phyloP scores from a whole-genome alignment of 2,797 vertebrate genomes.

The Anisognathus igniventris region DNA sequence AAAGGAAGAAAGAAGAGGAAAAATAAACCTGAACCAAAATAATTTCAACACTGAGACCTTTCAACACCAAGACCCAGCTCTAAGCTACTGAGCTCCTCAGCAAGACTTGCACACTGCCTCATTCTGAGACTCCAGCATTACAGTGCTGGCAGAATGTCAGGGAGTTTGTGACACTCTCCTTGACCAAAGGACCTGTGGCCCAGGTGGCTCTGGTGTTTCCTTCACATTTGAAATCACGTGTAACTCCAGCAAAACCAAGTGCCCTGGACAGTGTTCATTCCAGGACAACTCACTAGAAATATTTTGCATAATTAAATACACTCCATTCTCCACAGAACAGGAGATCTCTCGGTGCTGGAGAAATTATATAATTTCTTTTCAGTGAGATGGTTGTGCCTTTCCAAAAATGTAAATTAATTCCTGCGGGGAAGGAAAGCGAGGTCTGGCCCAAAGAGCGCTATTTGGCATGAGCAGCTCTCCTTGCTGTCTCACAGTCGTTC shows the following conservation, averaged over 20 bases:
- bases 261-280: not conserved
- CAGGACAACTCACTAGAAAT: not conserved
- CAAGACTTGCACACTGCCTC: fast-evolving
- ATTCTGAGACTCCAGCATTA: not conserved
- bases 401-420: constrained; percentile 12
- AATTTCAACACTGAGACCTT: not conserved
- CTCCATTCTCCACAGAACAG: not conserved
- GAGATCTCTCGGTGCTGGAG: fast-evolving
- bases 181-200: not conserved
- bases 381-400: not conserved
- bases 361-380: not conserved
- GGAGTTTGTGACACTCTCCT: not conserved
- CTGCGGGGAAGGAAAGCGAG: not conserved
- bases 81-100: not conserved
- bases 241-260: not conserved
- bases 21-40: not conserved
- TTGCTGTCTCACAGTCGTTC: not conserved
- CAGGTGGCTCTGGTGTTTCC: no score
- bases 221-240: fast-evolving
- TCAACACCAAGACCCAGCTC: not conserved
- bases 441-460: not conserved
- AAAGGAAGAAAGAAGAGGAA: not conserved
- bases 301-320: not conserved
- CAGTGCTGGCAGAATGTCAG: not conserved
- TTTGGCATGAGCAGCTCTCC: not conserved